These are phyloP conservation scores for Cavia porcellus DNA, from an alignment of 2,113 vertebrate species.

Conservation along the genomic window DNA sequence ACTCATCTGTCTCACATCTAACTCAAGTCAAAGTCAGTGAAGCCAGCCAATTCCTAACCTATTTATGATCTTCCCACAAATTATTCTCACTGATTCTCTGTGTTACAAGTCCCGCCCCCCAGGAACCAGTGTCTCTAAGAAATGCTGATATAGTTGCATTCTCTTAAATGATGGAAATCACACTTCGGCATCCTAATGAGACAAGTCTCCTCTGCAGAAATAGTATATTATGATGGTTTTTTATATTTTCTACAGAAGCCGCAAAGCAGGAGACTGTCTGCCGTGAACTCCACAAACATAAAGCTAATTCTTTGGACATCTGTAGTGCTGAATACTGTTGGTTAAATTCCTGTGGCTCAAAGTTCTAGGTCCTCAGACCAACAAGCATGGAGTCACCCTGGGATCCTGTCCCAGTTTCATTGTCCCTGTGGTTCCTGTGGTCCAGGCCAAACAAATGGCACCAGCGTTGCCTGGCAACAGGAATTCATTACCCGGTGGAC, in stretches of 20 bases:
- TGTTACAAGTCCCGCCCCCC: neutral
- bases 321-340: neutral
- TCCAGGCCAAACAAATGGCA: neutral
- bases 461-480: neutral
- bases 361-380: neutral
- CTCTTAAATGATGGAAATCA: constrained; percentile 26
- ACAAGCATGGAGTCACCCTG: neutral
- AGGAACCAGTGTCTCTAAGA: neutral
- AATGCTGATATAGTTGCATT: neutral
- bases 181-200: neutral
- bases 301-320: neutral
- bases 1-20: constrained; percentile 64
- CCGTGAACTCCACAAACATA: neutral
- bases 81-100: neutral
- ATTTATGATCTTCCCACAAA: constrained; percentile 17
- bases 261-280: neutral
- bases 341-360: neutral
- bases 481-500: neutral
- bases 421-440: neutral
- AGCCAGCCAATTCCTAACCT: neutral
- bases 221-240: neutral
- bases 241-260: neutral
- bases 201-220: neutral
- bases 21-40: constrained; percentile 63
- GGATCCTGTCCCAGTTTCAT: neutral